Conservation (phyloP, 1,140 invertebrate species). For the Scaptomyza pallida region DNA sequence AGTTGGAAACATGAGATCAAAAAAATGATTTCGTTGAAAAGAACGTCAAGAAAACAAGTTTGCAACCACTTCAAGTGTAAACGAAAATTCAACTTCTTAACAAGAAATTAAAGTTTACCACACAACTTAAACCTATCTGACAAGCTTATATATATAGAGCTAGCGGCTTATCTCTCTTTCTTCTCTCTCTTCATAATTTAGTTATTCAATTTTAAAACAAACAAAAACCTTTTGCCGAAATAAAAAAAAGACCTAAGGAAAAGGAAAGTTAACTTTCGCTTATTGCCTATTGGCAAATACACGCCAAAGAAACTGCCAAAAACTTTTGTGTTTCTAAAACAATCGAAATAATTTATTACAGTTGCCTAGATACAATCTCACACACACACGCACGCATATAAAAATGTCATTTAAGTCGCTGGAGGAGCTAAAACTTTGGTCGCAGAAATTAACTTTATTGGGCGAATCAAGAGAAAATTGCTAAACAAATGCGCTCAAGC, state of each 20-base stretch:
- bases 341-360: conserved; percentile 54
- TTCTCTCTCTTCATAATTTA: conserved; percentile 38
- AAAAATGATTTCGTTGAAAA: too few relatives aligned
- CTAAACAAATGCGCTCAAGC: conserved; percentile 77
- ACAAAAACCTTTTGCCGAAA: conserved; percentile 12
- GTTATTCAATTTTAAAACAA: conserved; percentile 16
- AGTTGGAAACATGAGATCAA: too few relatives aligned
- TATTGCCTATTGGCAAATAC: conserved; percentile 18
- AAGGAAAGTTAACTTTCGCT: conserved; percentile 8
- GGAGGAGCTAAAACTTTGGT: conserved; percentile 39
- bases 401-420: conserved; percentile 73
- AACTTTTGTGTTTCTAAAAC: conserved; percentile 32
- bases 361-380: conserved; percentile 26
- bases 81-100: neutral
- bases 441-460: conserved; percentile 76
- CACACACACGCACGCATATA: conserved; percentile 36
- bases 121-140: neutral
- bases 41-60: too few relatives aligned
- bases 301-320: conserved; percentile 17
- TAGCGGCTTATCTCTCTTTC: conserved; percentile 4
- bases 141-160: conserved; percentile 2
- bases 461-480: conserved; percentile 79
- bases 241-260: too few relatives aligned
- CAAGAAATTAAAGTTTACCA: neutral
- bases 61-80: too few relatives aligned